phyloP scores from a whole-genome alignment of 2,113 vertebrate genomes.

The Thomomys bottae region DNA sequence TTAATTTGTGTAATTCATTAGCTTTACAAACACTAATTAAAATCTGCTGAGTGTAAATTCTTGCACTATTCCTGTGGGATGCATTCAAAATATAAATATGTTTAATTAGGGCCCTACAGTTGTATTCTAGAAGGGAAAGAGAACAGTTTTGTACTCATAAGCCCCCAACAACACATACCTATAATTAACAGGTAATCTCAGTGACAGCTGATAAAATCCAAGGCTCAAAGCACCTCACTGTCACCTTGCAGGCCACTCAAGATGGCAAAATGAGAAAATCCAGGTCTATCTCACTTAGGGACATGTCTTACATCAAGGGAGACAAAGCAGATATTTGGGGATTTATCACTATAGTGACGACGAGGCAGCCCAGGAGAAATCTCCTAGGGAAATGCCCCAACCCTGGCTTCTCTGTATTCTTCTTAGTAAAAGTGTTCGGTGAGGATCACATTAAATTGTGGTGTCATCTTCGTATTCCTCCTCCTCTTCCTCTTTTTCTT shows the following conservation, averaged over 20 bases:
- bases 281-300: neutral
- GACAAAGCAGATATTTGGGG: neutral
- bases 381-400: neutral
- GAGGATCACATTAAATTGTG: neutral
- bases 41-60: neutral
- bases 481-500: too few species aligned
- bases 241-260: neutral
- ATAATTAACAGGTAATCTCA: neutral
- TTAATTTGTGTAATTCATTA: conserved; percentile 17
- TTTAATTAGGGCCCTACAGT: neutral
- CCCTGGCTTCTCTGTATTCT: neutral
- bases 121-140: neutral
- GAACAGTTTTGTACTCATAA: neutral
- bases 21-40: conserved; percentile 29
- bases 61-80: neutral
- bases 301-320: neutral
- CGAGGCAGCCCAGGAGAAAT: neutral
- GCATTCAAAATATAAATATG: neutral
- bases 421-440: neutral
- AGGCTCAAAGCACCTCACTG: neutral
- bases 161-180: neutral
- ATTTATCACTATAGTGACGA: neutral
- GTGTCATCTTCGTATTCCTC: too few species aligned
- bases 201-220: neutral
- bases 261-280: neutral